A percentile compares a stretch with the other conserved stretches of the same genome.
Conservation (phyloP, 2,113 vertebrate genomes). For the Fulmarus glacialis region DNA sequence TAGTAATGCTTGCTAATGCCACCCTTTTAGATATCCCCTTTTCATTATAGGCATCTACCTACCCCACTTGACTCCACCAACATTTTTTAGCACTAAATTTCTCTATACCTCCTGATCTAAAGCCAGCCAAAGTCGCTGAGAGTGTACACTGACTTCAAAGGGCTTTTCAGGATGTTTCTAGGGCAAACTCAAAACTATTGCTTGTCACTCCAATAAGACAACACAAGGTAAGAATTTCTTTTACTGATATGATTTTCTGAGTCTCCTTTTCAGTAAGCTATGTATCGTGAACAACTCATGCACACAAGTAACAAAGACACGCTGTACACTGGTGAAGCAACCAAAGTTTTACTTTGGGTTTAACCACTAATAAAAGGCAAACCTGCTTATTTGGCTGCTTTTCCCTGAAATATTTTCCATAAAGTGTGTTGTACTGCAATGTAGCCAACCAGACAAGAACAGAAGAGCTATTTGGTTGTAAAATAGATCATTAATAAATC, state of each 20-base stretch:
- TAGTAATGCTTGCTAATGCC: not conserved
- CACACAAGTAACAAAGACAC: not conserved
- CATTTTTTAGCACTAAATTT: not conserved
- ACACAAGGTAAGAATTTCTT: not conserved
- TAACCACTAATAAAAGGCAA: not conserved
- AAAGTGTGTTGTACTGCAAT: not conserved
- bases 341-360: not conserved
- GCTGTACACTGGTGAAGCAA: not conserved
- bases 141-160: not conserved
- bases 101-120: not conserved
- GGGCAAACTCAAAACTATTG: not conserved
- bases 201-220: not conserved
- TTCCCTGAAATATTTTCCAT: not conserved
- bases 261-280: not conserved
- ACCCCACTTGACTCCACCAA: not conserved
- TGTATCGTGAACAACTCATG: not conserved
- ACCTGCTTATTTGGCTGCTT: not conserved
- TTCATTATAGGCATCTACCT: not conserved
- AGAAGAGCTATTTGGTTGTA: not conserved
- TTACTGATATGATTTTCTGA: not conserved
- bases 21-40: not conserved
- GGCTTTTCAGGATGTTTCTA: not conserved
- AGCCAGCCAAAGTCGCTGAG: fast-evolving
- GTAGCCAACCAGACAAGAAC: not conserved
- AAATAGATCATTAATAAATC: not conserved